Conservation (phyloP, 2,888 invertebrate genomes). For the Nemoura dubitans region DNA sequence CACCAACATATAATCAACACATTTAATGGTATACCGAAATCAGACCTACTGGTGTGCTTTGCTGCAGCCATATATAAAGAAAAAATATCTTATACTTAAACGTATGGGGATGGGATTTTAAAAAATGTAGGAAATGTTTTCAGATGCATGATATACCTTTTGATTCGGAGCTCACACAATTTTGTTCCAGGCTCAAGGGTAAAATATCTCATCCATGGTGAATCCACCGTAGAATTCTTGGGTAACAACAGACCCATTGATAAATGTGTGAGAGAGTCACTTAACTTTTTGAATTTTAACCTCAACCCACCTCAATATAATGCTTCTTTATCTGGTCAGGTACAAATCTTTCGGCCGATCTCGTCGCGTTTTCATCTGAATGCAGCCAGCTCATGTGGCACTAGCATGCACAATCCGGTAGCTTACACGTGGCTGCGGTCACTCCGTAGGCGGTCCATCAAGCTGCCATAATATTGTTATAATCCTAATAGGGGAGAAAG, state of each 20-base stretch:
- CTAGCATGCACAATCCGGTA: constrained; percentile 8
- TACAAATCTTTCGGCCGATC: not conserved
- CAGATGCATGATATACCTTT: too few species aligned
- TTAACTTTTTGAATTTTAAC: not conserved
- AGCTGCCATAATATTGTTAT: not conserved
- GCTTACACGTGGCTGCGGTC: constrained; percentile 3
- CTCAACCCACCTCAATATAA: constrained; percentile 30
- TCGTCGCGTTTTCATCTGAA: too few species aligned
- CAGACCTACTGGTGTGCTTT: too few species aligned
- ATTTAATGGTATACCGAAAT: too few species aligned
- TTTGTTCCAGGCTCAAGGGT: too few species aligned
- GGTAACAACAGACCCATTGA: constrained; percentile 24
- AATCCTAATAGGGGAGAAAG: not conserved
- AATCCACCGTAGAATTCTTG: not conserved
- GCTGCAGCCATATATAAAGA: too few species aligned
- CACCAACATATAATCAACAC: too few species aligned
- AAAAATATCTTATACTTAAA: not conserved
- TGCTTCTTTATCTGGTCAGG: constrained; percentile 31
- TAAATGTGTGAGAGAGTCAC: not conserved
- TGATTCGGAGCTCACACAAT: too few species aligned
- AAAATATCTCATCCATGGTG: not conserved
- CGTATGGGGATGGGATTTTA: too few species aligned
- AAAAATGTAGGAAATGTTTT: too few species aligned
- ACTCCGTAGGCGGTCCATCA: not conserved
- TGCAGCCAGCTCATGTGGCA: not conserved